Percentiles rank a stretch among this genome's conserved stretches.
Evolutionary conservation across 2,113 vertebrate species (phyloP).

Genomic region (Bos indicus): DNA sequence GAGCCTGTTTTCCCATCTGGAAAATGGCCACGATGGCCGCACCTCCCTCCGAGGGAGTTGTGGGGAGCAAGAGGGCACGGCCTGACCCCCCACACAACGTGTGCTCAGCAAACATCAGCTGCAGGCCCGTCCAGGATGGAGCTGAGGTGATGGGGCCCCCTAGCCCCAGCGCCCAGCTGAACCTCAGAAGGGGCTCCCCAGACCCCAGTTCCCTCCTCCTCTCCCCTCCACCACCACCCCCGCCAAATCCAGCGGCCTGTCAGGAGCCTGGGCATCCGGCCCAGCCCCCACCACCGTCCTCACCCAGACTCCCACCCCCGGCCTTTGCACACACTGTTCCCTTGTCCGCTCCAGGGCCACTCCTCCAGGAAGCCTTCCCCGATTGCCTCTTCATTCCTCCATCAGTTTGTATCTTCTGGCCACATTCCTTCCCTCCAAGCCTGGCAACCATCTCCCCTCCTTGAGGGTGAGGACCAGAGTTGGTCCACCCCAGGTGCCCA

Average conservation of each 20-base stretch:
- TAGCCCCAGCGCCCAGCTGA: background rate
- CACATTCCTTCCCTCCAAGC: background rate
- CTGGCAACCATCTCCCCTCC: rapidly evolving
- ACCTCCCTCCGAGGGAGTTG: background rate
- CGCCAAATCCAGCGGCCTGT: background rate
- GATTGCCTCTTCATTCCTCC: background rate
- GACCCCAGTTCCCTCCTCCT: background rate
- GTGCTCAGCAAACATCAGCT: background rate
- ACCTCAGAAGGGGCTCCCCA: background rate
- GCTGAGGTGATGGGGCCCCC: too few relatives aligned
- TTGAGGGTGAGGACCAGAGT: background rate
- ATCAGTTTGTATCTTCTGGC: background rate
- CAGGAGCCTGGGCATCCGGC: rapidly evolving
- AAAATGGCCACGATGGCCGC: background rate
- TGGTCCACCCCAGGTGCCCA: background rate
- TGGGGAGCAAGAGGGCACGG: rapidly evolving
- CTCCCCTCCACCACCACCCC: too few relatives aligned
- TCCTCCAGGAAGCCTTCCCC: background rate
- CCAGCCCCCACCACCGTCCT: background rate
- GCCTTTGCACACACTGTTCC: background rate
- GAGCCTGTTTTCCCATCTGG: background rate
- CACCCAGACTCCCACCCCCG: background rate
- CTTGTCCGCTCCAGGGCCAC: background rate
- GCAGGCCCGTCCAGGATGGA: rapidly evolving
- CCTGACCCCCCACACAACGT: rapidly evolving